phyloP scores from a whole-genome alignment of 2,797 vertebrate genomes.

The Stomatorhinus walkeri region DNA sequence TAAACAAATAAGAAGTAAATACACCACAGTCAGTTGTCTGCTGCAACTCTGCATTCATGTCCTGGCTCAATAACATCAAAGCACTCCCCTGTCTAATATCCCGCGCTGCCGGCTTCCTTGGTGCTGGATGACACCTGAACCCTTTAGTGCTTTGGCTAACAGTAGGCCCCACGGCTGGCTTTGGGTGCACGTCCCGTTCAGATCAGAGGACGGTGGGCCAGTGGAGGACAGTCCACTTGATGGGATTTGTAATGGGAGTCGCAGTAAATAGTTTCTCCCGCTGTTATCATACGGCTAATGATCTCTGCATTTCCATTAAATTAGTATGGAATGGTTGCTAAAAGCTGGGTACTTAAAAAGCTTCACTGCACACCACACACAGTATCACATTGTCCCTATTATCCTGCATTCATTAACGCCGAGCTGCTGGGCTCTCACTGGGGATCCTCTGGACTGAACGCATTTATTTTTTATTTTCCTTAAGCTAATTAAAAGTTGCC shows the following conservation, averaged over 20 bases:
- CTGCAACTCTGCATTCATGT: background rate
- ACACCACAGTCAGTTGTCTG: background rate
- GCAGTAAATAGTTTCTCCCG: conserved; percentile 48
- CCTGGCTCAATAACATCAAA: background rate
- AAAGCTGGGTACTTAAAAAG: conserved; percentile 39
- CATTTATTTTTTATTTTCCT: conserved; percentile 40
- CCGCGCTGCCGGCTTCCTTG: background rate
- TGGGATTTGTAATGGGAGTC: conserved; percentile 47
- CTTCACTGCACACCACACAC: conserved; percentile 39
- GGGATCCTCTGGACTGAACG: conserved; percentile 30
- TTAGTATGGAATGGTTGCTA: conserved; percentile 51
- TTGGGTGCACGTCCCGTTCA: background rate
- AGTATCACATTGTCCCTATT: conserved; percentile 46
- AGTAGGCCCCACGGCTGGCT: background rate
- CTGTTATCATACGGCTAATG: conserved; percentile 58
- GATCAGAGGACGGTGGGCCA: background rate
- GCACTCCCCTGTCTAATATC: background rate
- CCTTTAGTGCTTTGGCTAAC: background rate
- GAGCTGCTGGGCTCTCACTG: conserved; percentile 40
- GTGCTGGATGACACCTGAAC: background rate
- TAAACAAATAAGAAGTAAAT: background rate
- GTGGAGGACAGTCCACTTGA: conserved; percentile 36
- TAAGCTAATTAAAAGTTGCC: conserved; percentile 40
- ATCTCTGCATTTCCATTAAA: conserved; percentile 55
- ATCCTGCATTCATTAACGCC: conserved; percentile 46